phyloP scores from a whole-genome alignment of 2,888 invertebrate genomes.

The Synanthedon formicaeformis region DNA sequence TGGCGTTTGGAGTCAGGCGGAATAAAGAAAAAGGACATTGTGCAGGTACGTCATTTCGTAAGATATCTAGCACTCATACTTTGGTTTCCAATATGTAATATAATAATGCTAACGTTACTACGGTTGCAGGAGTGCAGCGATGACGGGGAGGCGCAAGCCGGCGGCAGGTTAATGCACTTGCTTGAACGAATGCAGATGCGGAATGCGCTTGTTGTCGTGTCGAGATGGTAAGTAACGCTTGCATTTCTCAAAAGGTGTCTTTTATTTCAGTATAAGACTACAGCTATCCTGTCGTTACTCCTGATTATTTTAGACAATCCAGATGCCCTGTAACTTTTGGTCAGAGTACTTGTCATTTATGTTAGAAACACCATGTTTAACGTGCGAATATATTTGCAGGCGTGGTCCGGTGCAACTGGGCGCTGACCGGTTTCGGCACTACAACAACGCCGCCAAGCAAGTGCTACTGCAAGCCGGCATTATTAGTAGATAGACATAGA shows the following conservation, averaged over 20 bases:
- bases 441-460: slow-evolving; percentile 55
- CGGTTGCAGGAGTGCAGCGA: not conserved
- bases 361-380: too few species aligned
- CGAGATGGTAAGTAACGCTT: not conserved
- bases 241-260: too few species aligned
- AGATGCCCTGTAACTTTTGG: too few species aligned
- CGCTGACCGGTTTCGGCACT: slow-evolving; percentile 61
- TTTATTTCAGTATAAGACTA: too few species aligned
- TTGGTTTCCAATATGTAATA: too few species aligned
- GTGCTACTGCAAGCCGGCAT: not conserved
- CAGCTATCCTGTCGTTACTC: too few species aligned
- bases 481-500: not conserved
- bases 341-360: too few species aligned
- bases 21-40: too few species aligned
- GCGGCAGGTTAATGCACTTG: not conserved
- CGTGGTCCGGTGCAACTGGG: slow-evolving; percentile 3
- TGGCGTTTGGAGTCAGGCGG: not conserved
- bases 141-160: not conserved
- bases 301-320: too few species aligned
- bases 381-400: not conserved
- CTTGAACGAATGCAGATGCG: not conserved
- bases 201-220: not conserved
- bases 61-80: too few species aligned
- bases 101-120: too few species aligned
- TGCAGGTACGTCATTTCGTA: not conserved